Base-by-base conservation (phyloP, 2,113 vertebrate species). In the Ophiodon elongatus region DNA sequence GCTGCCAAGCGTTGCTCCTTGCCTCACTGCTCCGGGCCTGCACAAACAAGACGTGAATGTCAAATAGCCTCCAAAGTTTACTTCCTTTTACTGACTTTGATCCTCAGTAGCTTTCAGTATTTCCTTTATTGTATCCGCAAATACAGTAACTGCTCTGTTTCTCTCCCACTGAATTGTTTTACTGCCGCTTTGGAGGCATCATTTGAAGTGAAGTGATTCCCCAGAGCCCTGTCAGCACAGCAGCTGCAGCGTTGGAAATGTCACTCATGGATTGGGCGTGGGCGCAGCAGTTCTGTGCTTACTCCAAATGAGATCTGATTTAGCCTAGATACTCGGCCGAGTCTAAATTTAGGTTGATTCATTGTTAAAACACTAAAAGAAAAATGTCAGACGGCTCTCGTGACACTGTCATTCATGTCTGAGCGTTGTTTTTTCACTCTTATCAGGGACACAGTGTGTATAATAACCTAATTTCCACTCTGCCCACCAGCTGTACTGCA, bases 31-130 rank as follows among this genome's bases (percentile, higher is more conserved):
- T 75, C 86, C 52, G 85, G 79, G 86, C 86, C 69, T 92, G 91
- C 84, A 84, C 69, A 73, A 90, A 93, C 91, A 91, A 82, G 89
- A 91, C 82, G 68, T 82, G 89, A 89, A 91, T 92, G 83, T 88
- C 89, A 91, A 91, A 82, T 15, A 87, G 80, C 73, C 76, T 88
- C 47, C 27, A 29, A 78, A 77, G 67, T 90, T 72, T 41, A 78
- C 79, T 79, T 85, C 52, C 29, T 65, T 43, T 71, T 54, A 60
- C 76, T 21, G 50, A 83, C 66, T 82, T 41, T 84, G 73, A 79
- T 67, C 47, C 1, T 9, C 83, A 23, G 8, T 59, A 63, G 54
- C 10, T 66, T 4, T 71, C 69, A 43, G 4, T 69, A 7, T 86
- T 83, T 81, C 25, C 59, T 13, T 10, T 66, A 47, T 64, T 9